Evolutionary conservation across 2,888 invertebrate species (phyloP).

Genomic region (Athrips mouffetella): DNA sequence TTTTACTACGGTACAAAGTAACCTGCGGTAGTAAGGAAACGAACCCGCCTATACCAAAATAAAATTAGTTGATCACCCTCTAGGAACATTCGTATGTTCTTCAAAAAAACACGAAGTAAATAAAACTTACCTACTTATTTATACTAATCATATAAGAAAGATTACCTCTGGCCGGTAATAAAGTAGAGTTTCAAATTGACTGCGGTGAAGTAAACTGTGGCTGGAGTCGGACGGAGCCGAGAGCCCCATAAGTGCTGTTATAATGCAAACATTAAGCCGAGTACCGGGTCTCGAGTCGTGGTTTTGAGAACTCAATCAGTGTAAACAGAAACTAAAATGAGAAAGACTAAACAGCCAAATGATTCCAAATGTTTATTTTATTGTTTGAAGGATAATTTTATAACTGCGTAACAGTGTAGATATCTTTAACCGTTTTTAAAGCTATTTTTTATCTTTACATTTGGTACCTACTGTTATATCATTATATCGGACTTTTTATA

Average conservation of each 20-base stretch:
- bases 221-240: constrained; percentile 22
- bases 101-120: too few species aligned
- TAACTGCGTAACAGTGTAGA: not conserved
- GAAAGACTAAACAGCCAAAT: constrained; percentile 22
- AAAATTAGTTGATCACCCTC: too few species aligned
- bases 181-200: too few species aligned
- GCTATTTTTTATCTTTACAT: not conserved
- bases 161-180: too few species aligned
- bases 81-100: too few species aligned
- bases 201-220: not conserved
- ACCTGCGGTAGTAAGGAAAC: too few species aligned
- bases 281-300: constrained; percentile 21
- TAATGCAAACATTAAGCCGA: constrained; percentile 34
- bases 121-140: too few species aligned
- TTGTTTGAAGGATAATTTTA: not conserved
- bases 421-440: not conserved
- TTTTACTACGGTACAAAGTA: too few species aligned
- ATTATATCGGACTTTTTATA: constrained; percentile 4
- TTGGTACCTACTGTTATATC: not conserved
- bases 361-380: constrained; percentile 1
- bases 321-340: constrained; percentile 33
- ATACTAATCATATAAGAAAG: too few species aligned
- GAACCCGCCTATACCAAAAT: too few species aligned
- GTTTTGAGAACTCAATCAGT: constrained; percentile 38
- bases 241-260: constrained; percentile 31